phyloP scores from a whole-genome alignment of 92 coral and sea anemone species.

The Phenganax marumi region DNA sequence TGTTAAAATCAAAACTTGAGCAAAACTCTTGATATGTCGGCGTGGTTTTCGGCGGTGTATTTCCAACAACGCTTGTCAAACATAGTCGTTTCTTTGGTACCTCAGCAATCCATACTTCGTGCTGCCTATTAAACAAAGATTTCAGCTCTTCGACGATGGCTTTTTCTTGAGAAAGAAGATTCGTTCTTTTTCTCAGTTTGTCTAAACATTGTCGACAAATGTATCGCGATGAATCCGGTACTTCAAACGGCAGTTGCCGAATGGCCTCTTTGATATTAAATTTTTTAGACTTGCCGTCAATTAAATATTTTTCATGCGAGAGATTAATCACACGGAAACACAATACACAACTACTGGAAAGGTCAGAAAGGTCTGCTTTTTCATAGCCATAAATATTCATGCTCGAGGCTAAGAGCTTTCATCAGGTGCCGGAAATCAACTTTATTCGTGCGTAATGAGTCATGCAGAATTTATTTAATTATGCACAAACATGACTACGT shows the following conservation, averaged over 20 bases:
- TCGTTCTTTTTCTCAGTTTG: neutral
- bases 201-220: conserved; percentile 17
- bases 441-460: too few relatives aligned
- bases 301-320: neutral
- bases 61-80: neutral
- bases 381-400: too few relatives aligned
- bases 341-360: neutral
- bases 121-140: too few relatives aligned
- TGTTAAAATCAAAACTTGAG: neutral
- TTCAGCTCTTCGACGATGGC: neutral
- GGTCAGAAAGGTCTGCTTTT: too few relatives aligned
- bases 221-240: neutral
- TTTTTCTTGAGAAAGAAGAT: conserved; percentile 3
- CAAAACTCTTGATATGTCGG: conserved; percentile 11
- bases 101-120: too few relatives aligned
- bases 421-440: too few relatives aligned
- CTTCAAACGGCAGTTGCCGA: neutral
- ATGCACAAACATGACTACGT: too few relatives aligned
- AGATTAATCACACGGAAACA: neutral
- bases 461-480: too few relatives aligned
- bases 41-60: neutral
- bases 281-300: too few relatives aligned
- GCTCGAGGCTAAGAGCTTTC: too few relatives aligned
- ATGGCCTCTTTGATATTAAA: neutral
- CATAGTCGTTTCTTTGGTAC: neutral